These are phyloP conservation scores for Pseudomyrmex gracilis DNA, from an alignment of 1,140 invertebrate species.

Conservation along the genomic window DNA sequence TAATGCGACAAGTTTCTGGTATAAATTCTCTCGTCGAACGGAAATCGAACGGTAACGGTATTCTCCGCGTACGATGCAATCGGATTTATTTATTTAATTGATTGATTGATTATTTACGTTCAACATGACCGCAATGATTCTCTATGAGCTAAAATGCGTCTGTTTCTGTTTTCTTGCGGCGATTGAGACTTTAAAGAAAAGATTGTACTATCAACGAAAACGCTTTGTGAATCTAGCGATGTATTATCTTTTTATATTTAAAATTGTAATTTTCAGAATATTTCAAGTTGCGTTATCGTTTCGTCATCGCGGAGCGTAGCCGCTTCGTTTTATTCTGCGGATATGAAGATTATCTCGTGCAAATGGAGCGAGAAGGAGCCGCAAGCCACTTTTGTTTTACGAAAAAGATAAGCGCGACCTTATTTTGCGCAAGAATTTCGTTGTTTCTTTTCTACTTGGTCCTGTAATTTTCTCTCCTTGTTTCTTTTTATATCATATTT, in stretches of 20 bases:
- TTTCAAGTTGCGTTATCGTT: slow-evolving; percentile 34
- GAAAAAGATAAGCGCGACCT: slow-evolving; percentile 38
- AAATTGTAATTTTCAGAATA: slow-evolving; percentile 7
- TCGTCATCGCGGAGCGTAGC: neutral
- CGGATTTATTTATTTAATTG: slow-evolving; percentile 21
- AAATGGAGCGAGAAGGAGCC: slow-evolving; percentile 47
- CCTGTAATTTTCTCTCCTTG: slow-evolving; percentile 16
- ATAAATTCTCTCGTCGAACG: slow-evolving; percentile 26
- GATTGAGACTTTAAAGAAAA: neutral
- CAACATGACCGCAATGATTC: neutral
- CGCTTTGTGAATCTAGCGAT: neutral
- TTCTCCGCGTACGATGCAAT: neutral
- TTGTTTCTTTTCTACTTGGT: slow-evolving; percentile 7
- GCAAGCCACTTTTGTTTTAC: slow-evolving; percentile 58
- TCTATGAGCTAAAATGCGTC: neutral
- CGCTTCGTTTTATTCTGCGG: neutral
- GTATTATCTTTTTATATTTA: neutral
- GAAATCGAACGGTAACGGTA: slow-evolving; percentile 41
- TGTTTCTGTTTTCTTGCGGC: neutral
- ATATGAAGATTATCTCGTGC: slow-evolving; percentile 50
- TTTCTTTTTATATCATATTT: slow-evolving; percentile 6
- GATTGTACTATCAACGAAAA: neutral
- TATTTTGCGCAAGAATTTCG: slow-evolving; percentile 25
- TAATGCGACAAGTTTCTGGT: slow-evolving; percentile 13
- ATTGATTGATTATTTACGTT: slow-evolving; percentile 6